Base-by-base conservation (phyloP, 30 jellyfish, hydroid and myxozoan genomes). In the Catostylus mosaicus region DNA sequence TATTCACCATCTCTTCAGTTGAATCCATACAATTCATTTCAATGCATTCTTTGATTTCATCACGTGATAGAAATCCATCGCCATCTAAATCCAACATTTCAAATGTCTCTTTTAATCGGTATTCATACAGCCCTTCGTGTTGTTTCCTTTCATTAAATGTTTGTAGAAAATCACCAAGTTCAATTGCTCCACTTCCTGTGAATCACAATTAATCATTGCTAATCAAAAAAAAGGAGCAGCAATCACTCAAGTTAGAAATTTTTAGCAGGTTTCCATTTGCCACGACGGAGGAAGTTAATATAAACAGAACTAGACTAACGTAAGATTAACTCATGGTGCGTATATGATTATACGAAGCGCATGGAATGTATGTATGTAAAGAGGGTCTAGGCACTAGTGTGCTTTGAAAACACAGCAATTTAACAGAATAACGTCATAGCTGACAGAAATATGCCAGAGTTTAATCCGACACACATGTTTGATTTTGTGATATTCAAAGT, bases 1-100 rank as follows among this genome's bases (percentile, higher is more conserved):
- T 80, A 75, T 86, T 75, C 0, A 91, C 79, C 36, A 79, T 93
- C 20, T 86, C 97, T 56, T 91, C 98, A 1, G 89, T 66, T 16
- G 73, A 47, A 22, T 78, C 89, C 2, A 22, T 29, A 35, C 89
- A 78, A n/a, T 35, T 64, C 60, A 24, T 47, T 30, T 6, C 9
- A 7, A 64, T 63, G 56, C 89, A 63, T 38, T 79, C 82, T 50
- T 79, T 79, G 64, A 79, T 33, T 31, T 79, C 83, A 7, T 12
- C 59, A 0, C 54, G 31, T 27, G 82, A 61, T 11, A 78, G 57
- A 20, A 34, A 61, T 23, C 89, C 89, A 46, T 78, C 54, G 30
- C 73, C 73, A 30, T 78, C 78, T 23, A 46, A 34, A 47, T 78
- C 89, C 89, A 78, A 61, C 81, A 61, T 78, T 30, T 78, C 89